Base-by-base conservation (phyloP, 2,888 invertebrate species). In the Chalcosyrphus nemorum region DNA sequence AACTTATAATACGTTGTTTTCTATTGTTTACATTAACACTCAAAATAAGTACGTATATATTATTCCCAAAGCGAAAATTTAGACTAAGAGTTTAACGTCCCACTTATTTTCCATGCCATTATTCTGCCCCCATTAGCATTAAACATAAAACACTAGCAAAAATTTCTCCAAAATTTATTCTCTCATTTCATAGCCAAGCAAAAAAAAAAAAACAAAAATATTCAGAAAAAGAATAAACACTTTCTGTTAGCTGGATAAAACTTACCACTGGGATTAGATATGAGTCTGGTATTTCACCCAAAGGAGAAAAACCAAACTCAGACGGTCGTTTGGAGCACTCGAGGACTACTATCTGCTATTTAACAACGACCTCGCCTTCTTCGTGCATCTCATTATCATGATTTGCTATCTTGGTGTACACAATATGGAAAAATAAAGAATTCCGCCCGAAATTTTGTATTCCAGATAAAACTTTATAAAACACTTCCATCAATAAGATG, bases 81-180 rank as follows among this genome's bases (percentile, higher is more conserved):
- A n/a, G n/a, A n/a, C n/a, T 41, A 41, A 41, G n/a, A 54, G 32
- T 29, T 52, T 29, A 54, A 54, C 29, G 29, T 29, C 11, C 54
- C 29, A 54, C 54, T 54, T 32, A 54, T 13, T 27, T 32, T 17
- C 6, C 54, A 54, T 29, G 52, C 52, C 29, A 35, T 56, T 56
- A 56, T 56, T 56, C 19, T 32, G 56, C 19, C 11, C 21, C 38
- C 57, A 57, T 57, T 56, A 56, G 1, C 56, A 21, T 38, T 24
- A 21, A 38, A n/a, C 38, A 38, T 38, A 57, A 57, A 57, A 19
- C 13, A 21, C 21, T 38, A 9, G 21, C 13, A 38, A 35, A n/a
- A 38, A 38, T 19, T 45, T 47, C 45, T 11, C 4, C 21, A 21
- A 19, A n/a, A 21, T 21, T 19, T 43, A 0, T 17, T 43, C 17